phyloP scores from a whole-genome alignment of 1,140 invertebrate genomes.

The Brachionus calyciflorus region DNA sequence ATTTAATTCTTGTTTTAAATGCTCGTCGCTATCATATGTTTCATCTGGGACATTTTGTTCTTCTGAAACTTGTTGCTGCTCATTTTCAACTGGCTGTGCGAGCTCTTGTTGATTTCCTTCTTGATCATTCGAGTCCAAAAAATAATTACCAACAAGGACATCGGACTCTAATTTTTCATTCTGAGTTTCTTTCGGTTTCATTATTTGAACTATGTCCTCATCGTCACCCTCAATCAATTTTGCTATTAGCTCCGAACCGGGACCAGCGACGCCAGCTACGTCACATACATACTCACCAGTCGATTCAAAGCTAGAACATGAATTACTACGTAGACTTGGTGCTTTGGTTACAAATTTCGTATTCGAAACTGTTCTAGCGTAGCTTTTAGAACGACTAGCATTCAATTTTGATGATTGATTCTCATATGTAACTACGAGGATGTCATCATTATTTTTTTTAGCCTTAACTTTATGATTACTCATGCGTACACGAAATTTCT shows the following conservation, averaged over 20 bases:
- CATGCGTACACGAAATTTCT: not conserved
- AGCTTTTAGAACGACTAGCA: not conserved
- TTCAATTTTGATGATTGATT: not conserved
- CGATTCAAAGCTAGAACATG: conserved; percentile 5
- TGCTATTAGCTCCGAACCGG: conserved; percentile 13
- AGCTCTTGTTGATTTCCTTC: not conserved
- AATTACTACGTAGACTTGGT: not conserved
- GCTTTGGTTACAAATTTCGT: not conserved
- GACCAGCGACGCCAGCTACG: conserved; percentile 15
- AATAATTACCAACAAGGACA: not conserved
- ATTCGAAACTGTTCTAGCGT: not conserved
- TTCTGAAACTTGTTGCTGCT: not conserved
- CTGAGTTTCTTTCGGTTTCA: not conserved
- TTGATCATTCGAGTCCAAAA: not conserved
- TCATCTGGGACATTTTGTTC: conserved; percentile 16
- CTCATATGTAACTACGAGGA: conserved; percentile 15
- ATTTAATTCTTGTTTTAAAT: not conserved
- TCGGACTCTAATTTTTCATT: not conserved
- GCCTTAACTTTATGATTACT: not conserved
- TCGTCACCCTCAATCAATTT: conserved; percentile 1
- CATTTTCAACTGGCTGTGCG: not conserved
- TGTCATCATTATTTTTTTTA: conserved; percentile 29
- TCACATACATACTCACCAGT: conserved; percentile 8
- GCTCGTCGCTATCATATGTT: not conserved
- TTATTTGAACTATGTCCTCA: not conserved